Conservation (phyloP, 2,113 vertebrate genomes). For the Copsychus sechellarum region DNA sequence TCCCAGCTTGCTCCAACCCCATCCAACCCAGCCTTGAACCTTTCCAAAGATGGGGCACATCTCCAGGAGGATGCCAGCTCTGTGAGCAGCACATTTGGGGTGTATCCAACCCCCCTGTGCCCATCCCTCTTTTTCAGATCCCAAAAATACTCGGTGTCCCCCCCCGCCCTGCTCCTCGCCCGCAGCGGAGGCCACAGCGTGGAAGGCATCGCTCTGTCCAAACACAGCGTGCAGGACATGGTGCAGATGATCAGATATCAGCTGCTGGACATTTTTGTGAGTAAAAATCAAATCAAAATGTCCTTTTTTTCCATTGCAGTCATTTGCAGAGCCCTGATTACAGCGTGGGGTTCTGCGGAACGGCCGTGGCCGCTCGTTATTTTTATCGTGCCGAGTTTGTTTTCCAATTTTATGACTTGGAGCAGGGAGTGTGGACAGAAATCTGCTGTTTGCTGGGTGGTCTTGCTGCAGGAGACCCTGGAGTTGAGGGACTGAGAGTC, state of each 20-base stretch:
- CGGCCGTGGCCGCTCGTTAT: not conserved
- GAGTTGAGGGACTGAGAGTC: not conserved
- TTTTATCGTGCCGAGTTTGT: not conserved
- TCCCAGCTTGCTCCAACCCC: not conserved
- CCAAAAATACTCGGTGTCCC: constrained; percentile 67
- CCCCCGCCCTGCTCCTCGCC: constrained; percentile 83
- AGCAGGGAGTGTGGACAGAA: not conserved
- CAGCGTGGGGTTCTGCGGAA: not conserved
- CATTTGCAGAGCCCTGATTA: not conserved
- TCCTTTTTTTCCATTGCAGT: not conserved
- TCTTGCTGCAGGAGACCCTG: not conserved
- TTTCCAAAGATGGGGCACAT: not conserved
- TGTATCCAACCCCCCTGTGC: not conserved
- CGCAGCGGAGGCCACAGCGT: constrained; percentile 53
- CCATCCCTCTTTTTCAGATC: constrained; percentile 73
- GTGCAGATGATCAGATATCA: constrained; percentile 68
- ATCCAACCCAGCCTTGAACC: not conserved
- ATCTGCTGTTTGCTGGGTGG: not conserved
- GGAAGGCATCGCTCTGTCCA: constrained; percentile 62
- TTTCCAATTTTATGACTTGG: not conserved
- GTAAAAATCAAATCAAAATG: not conserved
- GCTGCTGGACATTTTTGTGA: constrained; percentile 83
- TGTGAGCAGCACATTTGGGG: not conserved
- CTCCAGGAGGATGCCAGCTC: not conserved
- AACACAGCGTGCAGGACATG: constrained; percentile 62